These are phyloP conservation scores for Anthopleura xanthogrammica DNA, from an alignment of 92 coral and sea anemone genomes.

Conservation along the genomic window DNA sequence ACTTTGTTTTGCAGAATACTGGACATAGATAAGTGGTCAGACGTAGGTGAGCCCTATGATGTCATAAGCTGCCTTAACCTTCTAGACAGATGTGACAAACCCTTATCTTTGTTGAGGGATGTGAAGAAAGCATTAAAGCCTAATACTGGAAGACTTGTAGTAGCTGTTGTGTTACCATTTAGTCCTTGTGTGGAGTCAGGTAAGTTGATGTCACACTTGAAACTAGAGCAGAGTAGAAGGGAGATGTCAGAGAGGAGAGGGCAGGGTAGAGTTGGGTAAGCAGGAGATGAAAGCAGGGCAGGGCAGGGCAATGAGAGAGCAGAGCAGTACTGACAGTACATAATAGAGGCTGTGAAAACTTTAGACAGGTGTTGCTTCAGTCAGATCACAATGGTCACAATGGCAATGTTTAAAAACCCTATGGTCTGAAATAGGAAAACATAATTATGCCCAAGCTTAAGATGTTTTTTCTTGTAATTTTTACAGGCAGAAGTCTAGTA, in stretches of 20 bases:
- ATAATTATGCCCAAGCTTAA: no score
- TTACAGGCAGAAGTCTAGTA: slow-evolving; percentile 68
- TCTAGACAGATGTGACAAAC: slow-evolving; percentile 94
- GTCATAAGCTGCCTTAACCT: slow-evolving; percentile 85
- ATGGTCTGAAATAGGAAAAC: no score
- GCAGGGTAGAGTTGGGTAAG: no score
- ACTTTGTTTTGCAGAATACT: slow-evolving; percentile 50
- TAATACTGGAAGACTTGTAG: slow-evolving; percentile 68
- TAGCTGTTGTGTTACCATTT: slow-evolving; percentile 89
- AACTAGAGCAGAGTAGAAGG: no score
- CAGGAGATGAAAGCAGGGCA: no score
- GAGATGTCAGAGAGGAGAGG: no score
- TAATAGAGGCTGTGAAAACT: no score
- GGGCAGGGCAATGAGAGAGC: no score
- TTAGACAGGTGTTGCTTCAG: no score
- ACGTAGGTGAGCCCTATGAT: slow-evolving; percentile 68
- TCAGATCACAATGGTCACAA: no score
- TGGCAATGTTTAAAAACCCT: no score
- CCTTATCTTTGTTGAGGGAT: slow-evolving; percentile 68
- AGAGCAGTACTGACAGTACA: no score
- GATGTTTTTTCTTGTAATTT: not conserved
- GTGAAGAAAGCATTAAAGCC: slow-evolving; percentile 59
- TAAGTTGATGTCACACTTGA: slow-evolving; percentile 10
- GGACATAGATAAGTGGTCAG: slow-evolving; percentile 74
- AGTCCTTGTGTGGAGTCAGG: slow-evolving; percentile 96